Base-by-base conservation (phyloP, 2,888 invertebrate species). In the Caradrina kadenii region DNA sequence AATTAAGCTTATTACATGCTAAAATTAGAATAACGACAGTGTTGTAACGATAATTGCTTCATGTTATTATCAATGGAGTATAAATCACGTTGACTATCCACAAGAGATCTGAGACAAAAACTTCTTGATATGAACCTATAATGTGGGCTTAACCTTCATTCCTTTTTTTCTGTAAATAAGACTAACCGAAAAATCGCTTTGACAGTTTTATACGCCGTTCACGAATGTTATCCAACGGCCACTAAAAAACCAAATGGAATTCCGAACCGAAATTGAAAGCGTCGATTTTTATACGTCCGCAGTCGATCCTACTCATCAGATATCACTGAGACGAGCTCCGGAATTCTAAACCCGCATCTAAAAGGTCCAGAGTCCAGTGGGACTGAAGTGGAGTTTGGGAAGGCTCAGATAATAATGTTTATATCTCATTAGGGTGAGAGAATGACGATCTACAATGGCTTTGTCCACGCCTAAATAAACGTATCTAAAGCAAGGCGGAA, bases 241-340 rank as follows among this genome's bases (percentile, higher is more conserved):
- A 80, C 77, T 80, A 78, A 78, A 79, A 77, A 80, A 80, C 76
- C 70, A 78, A 78, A 78, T 80, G 77, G 76, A 66, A 78, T 78
- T 78, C 80, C 60, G 65, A 60, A 63, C 31, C 56, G 70, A 70
- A 82, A 79, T 82, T 80, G 79, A 80, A 79, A 75, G 70, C 73
- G 73, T 80, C 68, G 72, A 75, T 80, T 82, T 79, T 73, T 78
- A 76, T 79, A 76, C 73, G 62, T 61, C 59, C 71, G 52, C 53
- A 70, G 71, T 78, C 64, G 64, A 76, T 73, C 79, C 79, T 71
- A 63, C 79, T 82, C 81, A 71, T 79, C 81, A 76, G 80, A 82
- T 79, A 77, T 77, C 81, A 82, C 71, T 56, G 60, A 66, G 70
- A 58, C 70, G 52, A 62, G 66, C 67, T 63, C 56, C 69, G 66